Evolutionary conservation across 2,113 vertebrate species (phyloP).

Genomic region (Xiphophorus maculatus): DNA sequence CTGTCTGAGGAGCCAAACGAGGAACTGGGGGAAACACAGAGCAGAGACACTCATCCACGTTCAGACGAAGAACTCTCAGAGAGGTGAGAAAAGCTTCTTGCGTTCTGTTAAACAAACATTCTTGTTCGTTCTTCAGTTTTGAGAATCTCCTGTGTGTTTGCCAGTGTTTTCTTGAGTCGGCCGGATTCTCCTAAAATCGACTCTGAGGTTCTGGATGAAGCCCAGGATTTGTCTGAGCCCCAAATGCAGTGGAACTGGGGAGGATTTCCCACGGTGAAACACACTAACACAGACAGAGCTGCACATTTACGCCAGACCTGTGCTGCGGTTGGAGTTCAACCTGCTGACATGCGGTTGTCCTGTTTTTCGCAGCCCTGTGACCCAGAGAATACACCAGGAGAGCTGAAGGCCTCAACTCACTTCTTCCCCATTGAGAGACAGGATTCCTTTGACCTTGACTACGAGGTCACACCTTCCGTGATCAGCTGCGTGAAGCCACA

Average conservation of each 20-base stretch:
- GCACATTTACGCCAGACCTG: background rate
- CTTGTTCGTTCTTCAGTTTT: background rate
- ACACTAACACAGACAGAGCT: background rate
- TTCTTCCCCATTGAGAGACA: conserved; percentile 80
- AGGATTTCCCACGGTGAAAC: conserved; percentile 81
- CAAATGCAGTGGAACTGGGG: conserved; percentile 94
- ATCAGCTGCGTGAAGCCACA: conserved; percentile 68
- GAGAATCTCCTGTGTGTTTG: background rate
- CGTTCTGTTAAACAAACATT: background rate
- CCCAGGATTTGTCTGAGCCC: conserved; percentile 77
- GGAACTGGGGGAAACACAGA: conserved; percentile 3
- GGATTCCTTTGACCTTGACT: conserved; percentile 73
- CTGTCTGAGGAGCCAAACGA: conserved; percentile 71
- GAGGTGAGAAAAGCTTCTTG: conserved; percentile 71
- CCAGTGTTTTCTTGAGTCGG: conserved; percentile 70
- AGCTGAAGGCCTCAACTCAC: conserved; percentile 57
- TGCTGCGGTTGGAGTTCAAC: background rate
- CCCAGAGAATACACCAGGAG: conserved; percentile 58
- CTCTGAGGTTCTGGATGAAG: conserved; percentile 87
- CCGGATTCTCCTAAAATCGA: conserved; percentile 87
- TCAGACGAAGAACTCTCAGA: conserved; percentile 84
- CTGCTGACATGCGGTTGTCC: background rate
- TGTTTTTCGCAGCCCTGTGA: conserved; percentile 61
- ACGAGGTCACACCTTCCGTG: conserved; percentile 8
- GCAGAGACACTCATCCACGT: conserved; percentile 73